Base-by-base conservation (phyloP, 2,797 vertebrate genomes). In the Eptatretus atami region DNA sequence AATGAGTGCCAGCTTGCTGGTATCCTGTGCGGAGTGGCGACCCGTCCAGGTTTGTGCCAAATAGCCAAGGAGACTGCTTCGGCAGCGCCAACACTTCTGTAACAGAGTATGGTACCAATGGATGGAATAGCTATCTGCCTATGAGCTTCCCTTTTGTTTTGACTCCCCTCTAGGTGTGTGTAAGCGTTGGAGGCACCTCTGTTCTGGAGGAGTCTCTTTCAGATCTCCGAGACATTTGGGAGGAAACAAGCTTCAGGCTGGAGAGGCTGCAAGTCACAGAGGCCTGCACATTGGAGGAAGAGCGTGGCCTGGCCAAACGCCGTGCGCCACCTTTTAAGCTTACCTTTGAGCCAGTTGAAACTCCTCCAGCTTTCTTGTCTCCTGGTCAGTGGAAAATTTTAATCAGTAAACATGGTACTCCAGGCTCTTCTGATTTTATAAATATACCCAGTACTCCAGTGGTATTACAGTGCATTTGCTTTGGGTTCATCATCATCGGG, bases 211-310 rank as follows among this genome's bases (percentile, higher is more conserved):
- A 80, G 54, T 64, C 65, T 2, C 76, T 87, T n/a, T 76, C 79
- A 9, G 66, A 68, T 53, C 77, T 87, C 53, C 74, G 86, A 65
- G 75, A 69, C 1, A 53, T 79, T 53, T 93, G 86, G 86, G 86
- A 93, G 67, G 79, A 77, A 66, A 88, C 84, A 1, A 87, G 84
- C 66, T 90, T 88, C 74, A 80, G 78, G 64, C 73, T 93, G 68
- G 86, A 92, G 67, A 67, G 75, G 15, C 72, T 84, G 57, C 86
- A 93, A 72, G 75, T 82, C 53, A 74, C 80, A 9, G 76, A 77
- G 1, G 52, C 53, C 3, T 84, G 76, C 63, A 81, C 84, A 52
- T 24, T n/a, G 57, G 31, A 61, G 57, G 57, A 61, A 25, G n/a
- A 25, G n/a, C 69, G 54, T 1, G 81, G 78, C 1, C 75, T 93